A percentile compares a stretch with the other conserved stretches of the same genome.
Conservation (phyloP, 2,888 invertebrate genomes). For the Netelia virgata region DNA sequence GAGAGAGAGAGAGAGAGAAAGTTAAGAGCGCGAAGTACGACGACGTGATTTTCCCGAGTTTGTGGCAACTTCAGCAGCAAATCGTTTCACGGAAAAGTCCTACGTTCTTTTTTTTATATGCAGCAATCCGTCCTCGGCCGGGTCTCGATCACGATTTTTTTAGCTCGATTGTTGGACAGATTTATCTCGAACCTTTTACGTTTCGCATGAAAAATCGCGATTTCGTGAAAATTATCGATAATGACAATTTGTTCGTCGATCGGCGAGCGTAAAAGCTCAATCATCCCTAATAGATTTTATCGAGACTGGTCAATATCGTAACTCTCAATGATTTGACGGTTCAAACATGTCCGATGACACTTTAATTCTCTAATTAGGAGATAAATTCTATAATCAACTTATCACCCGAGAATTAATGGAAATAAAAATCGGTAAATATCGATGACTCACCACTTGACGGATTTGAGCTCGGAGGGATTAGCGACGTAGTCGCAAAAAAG, state of each 20-base stretch:
- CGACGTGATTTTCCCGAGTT: slow-evolving; percentile 59
- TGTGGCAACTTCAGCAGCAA: slow-evolving; percentile 43
- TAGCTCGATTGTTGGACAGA: not conserved
- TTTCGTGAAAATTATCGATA: not conserved
- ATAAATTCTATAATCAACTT: not conserved
- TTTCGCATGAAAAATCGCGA: slow-evolving; percentile 1
- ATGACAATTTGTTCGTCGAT: not conserved
- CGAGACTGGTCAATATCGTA: too few species aligned
- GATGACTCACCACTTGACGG: slow-evolving; percentile 91
- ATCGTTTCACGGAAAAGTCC: slow-evolving; percentile 20
- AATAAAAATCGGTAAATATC: not conserved
- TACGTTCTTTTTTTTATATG: slow-evolving; percentile 3
- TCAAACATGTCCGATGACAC: not conserved
- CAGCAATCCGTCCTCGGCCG: slow-evolving; percentile 6
- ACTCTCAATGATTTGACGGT: too few species aligned
- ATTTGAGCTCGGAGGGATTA: slow-evolving; percentile 92
- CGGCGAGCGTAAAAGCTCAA: too few species aligned
- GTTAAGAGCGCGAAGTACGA: slow-evolving; percentile 44
- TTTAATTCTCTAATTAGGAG: not conserved
- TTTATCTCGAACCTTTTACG: not conserved
- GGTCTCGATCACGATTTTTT: not conserved
- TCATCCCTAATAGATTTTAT: too few species aligned
- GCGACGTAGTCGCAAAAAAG: slow-evolving; percentile 94
- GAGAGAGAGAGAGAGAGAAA: slow-evolving; percentile 23
- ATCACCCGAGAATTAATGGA: not conserved